These are phyloP conservation scores for Lagopus leucura DNA, from an alignment of 2,113 vertebrate species.

Conservation along the genomic window DNA sequence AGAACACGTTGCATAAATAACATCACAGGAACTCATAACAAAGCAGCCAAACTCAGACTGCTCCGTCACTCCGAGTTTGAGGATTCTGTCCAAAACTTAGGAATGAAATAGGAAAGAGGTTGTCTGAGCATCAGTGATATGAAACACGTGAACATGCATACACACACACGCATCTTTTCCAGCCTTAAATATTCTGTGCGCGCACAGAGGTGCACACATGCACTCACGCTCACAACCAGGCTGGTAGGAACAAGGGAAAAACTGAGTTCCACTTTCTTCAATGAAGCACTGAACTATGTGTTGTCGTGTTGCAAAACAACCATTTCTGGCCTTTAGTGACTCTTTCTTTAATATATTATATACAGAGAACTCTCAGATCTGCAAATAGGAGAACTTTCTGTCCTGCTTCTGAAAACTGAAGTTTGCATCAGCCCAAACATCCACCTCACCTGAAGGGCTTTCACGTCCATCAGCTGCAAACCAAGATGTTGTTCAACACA, in stretches of 20 bases:
- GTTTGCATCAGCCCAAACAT: background rate
- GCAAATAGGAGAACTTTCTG: background rate
- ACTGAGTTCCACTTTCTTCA: background rate
- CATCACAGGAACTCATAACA: background rate
- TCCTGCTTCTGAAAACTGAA: background rate
- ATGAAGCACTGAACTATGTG: background rate
- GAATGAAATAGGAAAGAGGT: background rate
- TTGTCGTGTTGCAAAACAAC: background rate
- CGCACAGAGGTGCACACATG: background rate
- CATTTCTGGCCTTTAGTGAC: background rate
- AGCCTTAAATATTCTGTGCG: too few species aligned
- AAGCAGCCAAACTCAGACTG: background rate
- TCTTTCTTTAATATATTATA: background rate
- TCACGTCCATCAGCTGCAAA: background rate
- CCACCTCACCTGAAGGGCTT: background rate
- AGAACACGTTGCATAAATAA: background rate
- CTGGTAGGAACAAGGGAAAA: background rate
- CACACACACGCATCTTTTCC: too few species aligned
- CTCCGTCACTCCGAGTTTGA: background rate
- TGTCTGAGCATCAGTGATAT: background rate
- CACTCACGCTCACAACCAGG: background rate
- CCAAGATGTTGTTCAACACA: background rate
- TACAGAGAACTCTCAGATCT: background rate
- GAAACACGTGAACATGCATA: too few species aligned
- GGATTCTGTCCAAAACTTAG: background rate